These are phyloP conservation scores for Lycaena phlaeas DNA, from an alignment of 2,888 invertebrate genomes.

Conservation along the genomic window DNA sequence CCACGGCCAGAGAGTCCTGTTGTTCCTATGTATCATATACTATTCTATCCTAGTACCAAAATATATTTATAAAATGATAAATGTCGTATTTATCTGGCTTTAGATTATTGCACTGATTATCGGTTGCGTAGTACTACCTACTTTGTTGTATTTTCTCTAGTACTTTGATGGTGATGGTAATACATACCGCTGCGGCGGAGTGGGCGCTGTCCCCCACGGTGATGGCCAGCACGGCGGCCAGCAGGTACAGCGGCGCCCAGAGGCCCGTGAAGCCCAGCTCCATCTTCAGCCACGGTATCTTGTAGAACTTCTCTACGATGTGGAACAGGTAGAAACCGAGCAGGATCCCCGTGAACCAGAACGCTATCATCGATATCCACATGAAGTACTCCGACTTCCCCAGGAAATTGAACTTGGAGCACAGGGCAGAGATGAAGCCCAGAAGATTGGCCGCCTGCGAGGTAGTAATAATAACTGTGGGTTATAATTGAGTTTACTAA, in stretches of 20 bases:
- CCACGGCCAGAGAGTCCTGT: no score
- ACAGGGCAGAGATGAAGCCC: constrained; percentile 87
- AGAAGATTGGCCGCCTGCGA: constrained; percentile 77
- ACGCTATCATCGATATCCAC: constrained; percentile 85
- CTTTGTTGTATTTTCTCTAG: no score
- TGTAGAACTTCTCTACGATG: constrained; percentile 86
- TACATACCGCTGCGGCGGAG: constrained; percentile 83
- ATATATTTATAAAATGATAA: no score
- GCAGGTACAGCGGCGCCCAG: constrained; percentile 82
- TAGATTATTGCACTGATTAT: no score
- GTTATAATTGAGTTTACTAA: no score
- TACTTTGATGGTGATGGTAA: no score
- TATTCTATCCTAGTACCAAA: no score
- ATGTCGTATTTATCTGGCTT: no score
- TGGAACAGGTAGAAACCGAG: constrained; percentile 88
- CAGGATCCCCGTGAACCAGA: constrained; percentile 88
- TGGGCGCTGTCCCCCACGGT: constrained; percentile 73
- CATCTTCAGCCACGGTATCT: constrained; percentile 89
- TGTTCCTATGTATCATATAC: no score
- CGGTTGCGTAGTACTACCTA: no score
- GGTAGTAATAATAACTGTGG: no score
- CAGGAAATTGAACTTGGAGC: constrained; percentile 60
- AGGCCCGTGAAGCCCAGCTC: constrained; percentile 83
- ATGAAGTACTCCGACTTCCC: constrained; percentile 82
- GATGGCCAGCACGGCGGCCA: constrained; percentile 81